Evolutionary conservation across 2,888 invertebrate genomes (phyloP).

Genomic region (Ectemnius cavifrons): DNA sequence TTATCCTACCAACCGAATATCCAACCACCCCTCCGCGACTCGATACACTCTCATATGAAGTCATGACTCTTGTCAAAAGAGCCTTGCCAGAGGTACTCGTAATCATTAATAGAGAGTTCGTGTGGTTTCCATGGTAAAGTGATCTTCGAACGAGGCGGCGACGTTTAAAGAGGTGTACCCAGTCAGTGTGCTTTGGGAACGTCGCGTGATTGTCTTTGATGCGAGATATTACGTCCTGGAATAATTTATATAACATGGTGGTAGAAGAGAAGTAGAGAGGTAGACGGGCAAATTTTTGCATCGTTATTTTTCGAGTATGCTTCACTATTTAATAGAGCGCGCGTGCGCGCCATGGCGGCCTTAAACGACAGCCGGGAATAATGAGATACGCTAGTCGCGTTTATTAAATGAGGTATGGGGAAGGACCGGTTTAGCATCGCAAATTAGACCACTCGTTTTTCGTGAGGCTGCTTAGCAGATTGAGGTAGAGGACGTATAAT

Average conservation of each 20-base stretch:
- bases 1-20: background rate
- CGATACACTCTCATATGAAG: background rate
- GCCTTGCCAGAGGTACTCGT: too few species aligned
- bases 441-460: constrained; percentile 7
- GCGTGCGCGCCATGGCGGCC: too few species aligned
- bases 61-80: too few species aligned
- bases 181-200: background rate
- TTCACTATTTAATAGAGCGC: too few species aligned
- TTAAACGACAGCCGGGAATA: too few species aligned
- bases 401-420: constrained; percentile 1
- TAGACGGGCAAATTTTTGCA: background rate
- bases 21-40: background rate
- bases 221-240: background rate
- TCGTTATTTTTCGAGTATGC: background rate
- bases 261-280: background rate
- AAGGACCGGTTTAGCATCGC: background rate
- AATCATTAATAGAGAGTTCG: too few species aligned
- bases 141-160: too few species aligned
- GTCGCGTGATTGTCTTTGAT: background rate
- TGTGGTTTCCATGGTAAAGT: too few species aligned
- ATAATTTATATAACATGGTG: background rate
- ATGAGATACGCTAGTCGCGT: background rate
- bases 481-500: background rate
- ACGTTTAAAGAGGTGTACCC: too few species aligned
- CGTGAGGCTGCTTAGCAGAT: background rate